These are phyloP conservation scores for Erannis defoliaria DNA, from an alignment of 2,888 invertebrate genomes.

Conservation along the genomic window DNA sequence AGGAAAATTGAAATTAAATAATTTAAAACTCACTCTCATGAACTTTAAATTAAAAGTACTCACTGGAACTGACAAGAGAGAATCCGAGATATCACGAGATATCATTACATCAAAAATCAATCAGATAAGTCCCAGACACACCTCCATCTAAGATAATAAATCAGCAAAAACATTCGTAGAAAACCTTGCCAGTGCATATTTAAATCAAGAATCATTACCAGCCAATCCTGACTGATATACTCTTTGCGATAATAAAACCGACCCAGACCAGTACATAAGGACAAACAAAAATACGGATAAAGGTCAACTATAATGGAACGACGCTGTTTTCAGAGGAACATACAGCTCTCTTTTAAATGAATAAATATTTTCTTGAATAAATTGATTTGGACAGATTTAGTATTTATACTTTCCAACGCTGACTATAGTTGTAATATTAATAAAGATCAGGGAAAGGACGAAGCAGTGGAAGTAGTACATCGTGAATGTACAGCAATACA, in stretches of 20 bases:
- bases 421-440: neutral
- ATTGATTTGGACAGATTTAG: neutral
- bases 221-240: conserved; percentile 27
- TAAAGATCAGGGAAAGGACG: conserved; percentile 16
- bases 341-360: conserved; percentile 5
- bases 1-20: no score
- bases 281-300: conserved; percentile 45
- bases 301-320: conserved; percentile 49
- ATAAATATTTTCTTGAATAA: conserved; percentile 20
- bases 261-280: conserved; percentile 41
- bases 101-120: conserved; percentile 21
- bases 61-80: neutral
- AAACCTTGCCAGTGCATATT: conserved; percentile 38
- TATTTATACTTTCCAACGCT: conserved; percentile 17
- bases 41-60: no score
- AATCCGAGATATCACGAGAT: conserved; percentile 1
- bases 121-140: conserved; percentile 22
- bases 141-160: conserved; percentile 21
- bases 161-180: conserved; percentile 29
- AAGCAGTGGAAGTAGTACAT: conserved; percentile 25
- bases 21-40: no score
- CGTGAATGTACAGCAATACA: conserved; percentile 17
- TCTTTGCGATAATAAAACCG: conserved; percentile 40
- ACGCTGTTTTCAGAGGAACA: conserved; percentile 42
- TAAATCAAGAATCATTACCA: conserved; percentile 36